These are phyloP conservation scores for Eristalis tenax DNA, from an alignment of 2,888 invertebrate genomes.

Conservation along the genomic window DNA sequence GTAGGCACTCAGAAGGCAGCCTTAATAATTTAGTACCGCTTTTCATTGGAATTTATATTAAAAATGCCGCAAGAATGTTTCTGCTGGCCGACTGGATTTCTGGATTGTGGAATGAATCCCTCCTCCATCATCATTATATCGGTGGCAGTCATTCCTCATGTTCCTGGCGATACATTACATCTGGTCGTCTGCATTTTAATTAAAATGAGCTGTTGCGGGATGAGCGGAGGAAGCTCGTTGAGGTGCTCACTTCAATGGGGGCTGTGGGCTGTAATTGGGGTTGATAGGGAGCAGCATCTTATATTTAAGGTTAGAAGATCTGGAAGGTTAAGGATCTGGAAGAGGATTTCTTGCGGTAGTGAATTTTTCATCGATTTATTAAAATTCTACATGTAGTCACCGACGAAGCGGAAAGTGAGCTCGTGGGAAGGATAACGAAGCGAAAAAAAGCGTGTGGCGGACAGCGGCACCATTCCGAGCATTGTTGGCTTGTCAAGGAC, in stretches of 20 bases:
- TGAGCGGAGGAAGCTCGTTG: neutral
- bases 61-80: slow-evolving; percentile 55
- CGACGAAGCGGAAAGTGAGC: too few relatives aligned
- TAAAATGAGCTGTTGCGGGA: neutral
- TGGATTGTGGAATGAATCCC: slow-evolving; percentile 4
- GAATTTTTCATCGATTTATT: too few relatives aligned
- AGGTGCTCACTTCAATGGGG: neutral
- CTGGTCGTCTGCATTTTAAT: slow-evolving; percentile 19
- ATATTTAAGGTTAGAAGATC: neutral
- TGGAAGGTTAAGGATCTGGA: too few relatives aligned
- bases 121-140: slow-evolving; percentile 29
- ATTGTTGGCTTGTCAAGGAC: too few relatives aligned
- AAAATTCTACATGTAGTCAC: too few relatives aligned
- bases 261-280: too few relatives aligned
- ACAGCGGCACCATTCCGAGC: too few relatives aligned
- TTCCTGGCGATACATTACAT: slow-evolving; percentile 8
- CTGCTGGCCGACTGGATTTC: slow-evolving; percentile 9
- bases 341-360: too few relatives aligned
- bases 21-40: slow-evolving; percentile 37
- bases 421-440: too few relatives aligned
- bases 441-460: too few relatives aligned
- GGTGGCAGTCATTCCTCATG: neutral
- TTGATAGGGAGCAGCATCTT: neutral
- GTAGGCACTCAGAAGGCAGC: neutral
- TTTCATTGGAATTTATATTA: slow-evolving; percentile 67